phyloP scores from a whole-genome alignment of 2,888 invertebrate species.

The Lampropteryx suffumata region DNA sequence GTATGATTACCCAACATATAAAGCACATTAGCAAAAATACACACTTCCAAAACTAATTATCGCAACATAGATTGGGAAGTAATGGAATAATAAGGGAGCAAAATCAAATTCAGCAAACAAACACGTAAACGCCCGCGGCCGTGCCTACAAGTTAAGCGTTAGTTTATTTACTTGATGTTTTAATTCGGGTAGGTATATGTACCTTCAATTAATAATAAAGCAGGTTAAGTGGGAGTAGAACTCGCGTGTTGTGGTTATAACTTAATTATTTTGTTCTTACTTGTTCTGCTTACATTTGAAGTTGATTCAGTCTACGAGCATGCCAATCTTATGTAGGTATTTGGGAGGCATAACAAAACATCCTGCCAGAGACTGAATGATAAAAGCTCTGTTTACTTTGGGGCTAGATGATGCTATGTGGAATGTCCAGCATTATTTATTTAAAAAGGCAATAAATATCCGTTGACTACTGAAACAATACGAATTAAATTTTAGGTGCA shows the following conservation, averaged over 20 bases:
- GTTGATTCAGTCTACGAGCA: no score
- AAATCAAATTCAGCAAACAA: conserved; percentile 1
- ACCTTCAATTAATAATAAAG: conserved; percentile 21
- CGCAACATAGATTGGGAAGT: conserved; percentile 2
- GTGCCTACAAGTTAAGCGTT: conserved; percentile 2
- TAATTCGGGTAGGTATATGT: conserved; percentile 37
- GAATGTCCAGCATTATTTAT: no score
- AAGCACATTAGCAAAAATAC: conserved; percentile 36
- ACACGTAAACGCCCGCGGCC: background rate
- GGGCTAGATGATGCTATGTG: no score
- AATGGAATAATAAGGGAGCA: background rate
- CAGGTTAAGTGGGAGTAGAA: background rate
- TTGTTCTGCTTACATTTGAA: no score
- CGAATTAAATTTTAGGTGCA: no score
- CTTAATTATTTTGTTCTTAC: no score
- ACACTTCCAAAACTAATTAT: conserved; percentile 13
- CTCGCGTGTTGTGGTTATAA: background rate
- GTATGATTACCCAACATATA: conserved; percentile 32
- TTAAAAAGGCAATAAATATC: no score
- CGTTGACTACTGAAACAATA: no score
- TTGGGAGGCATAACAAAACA: no score
- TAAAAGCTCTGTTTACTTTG: no score
- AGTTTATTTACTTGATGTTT: conserved; percentile 24
- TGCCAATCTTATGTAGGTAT: no score
- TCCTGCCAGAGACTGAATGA: no score